Evolutionary conservation across 1,140 invertebrate genomes (phyloP), one percentile per base, ranked within the genome.

Genomic region (Pantala flavescens): DNA sequence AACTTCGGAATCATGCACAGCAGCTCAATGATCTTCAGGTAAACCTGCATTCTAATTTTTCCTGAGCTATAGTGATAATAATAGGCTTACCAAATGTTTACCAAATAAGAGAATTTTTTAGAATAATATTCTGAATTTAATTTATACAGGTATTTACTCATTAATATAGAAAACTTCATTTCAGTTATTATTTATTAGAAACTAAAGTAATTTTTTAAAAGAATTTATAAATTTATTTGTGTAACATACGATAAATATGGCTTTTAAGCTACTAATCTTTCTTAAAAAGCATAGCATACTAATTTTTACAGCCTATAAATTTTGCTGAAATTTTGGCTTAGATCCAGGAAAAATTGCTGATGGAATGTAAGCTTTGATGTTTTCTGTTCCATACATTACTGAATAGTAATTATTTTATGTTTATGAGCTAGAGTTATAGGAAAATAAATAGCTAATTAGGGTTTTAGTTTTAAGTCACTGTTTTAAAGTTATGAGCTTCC

Each of bases 21-120:
- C 84, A 88, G 78, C 81, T 89, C 12, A 89, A 87, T 75, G 88
- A 88, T 82, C 81, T 89, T 75, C 86, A 90, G 84, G 88, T 89
- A 82, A 84, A 80, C 79, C 74, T 43, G 7, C 5, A 19, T 5
- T 71, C n/a, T 71, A 5, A 24, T 71, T 36, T 36, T 9, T 9
- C 23, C 9, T 10, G n/a, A 24, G n/a, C n/a, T n/a, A n/a, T n/a
- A n/a, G n/a, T n/a, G n/a, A n/a, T n/a, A n/a, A n/a, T n/a, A n/a
- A n/a, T n/a, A n/a, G n/a, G n/a, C n/a, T n/a, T n/a, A n/a, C n/a
- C n/a, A n/a, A n/a, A n/a, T 36, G 28, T 36, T 5, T 9, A 36
- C 9, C 28, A 36, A 36, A 36, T 9, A 36, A 36, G 28, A 9
- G 28, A 36, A 36, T 36, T 36, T 5, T 2, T 36, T 5, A 36